Percentiles rank a stretch among this genome's conserved stretches.
These are phyloP conservation scores for Amitus sp. DNA, from an alignment of 2,888 invertebrate species.

Conservation along the genomic window DNA sequence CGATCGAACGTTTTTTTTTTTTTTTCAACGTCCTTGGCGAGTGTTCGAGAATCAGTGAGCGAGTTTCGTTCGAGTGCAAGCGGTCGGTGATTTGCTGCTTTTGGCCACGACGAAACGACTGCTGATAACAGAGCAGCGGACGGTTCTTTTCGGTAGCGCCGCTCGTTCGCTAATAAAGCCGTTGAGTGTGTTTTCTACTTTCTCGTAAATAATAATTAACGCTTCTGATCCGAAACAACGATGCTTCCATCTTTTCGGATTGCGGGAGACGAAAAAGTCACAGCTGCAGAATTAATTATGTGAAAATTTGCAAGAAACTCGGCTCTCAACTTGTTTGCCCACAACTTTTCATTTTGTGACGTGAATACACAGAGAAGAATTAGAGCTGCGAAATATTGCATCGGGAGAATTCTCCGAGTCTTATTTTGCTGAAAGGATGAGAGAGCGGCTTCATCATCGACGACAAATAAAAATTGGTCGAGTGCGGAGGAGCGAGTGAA, in stretches of 20 bases:
- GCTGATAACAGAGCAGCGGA: slow-evolving; percentile 1
- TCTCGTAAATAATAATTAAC: slow-evolving; percentile 62
- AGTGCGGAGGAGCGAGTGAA: slow-evolving; percentile 9
- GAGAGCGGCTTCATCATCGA: not conserved
- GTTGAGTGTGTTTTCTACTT: slow-evolving; percentile 49
- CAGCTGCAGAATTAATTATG: slow-evolving; percentile 56
- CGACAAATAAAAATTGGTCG: not conserved
- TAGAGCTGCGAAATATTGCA: not conserved
- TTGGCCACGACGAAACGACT: not conserved
- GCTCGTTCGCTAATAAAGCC: not conserved
- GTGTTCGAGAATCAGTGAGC: too few species aligned
- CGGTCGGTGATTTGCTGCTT: not conserved
- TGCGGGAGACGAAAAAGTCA: slow-evolving; percentile 46
- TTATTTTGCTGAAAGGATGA: slow-evolving; percentile 2
- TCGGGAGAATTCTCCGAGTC: slow-evolving; percentile 1
- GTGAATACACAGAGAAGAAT: not conserved
- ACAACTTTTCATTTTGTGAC: not conserved
- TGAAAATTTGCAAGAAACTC: slow-evolving; percentile 27
- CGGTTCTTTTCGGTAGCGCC: slow-evolving; percentile 4
- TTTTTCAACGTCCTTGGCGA: too few species aligned
- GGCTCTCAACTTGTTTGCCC: not conserved
- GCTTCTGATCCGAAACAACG: slow-evolving; percentile 44
- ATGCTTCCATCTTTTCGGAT: slow-evolving; percentile 44
- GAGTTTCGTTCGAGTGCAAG: not conserved
- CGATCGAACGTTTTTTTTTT: not conserved